phyloP scores from a whole-genome alignment of 2,113 vertebrate species.

The Catharus bicknelli region DNA sequence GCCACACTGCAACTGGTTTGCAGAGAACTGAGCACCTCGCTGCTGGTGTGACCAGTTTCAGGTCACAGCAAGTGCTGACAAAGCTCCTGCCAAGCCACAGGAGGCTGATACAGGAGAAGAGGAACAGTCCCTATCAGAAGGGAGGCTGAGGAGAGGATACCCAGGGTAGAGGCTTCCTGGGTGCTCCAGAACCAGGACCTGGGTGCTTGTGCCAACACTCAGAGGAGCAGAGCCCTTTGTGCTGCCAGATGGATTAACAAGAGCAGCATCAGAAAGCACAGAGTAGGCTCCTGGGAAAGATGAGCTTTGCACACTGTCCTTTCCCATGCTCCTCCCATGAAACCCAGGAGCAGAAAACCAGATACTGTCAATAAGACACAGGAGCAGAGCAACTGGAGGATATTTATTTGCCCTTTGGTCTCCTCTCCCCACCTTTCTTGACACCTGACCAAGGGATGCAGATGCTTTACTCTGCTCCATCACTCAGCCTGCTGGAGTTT shows the following conservation, averaged over 20 bases:
- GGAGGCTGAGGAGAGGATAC: background rate
- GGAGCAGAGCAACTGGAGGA: background rate
- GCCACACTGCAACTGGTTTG: background rate
- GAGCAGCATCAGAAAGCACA: background rate
- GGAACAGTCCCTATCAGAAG: background rate
- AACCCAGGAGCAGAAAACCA: background rate
- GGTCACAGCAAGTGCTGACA: conserved; percentile 39
- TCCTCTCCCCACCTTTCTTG: background rate
- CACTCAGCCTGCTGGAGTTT: background rate
- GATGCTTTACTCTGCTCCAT: background rate
- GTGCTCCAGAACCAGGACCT: background rate
- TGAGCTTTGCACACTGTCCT: background rate
- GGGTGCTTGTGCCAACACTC: background rate
- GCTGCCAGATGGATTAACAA: background rate
- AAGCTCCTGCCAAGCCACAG: conserved; percentile 32
- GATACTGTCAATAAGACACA: background rate
- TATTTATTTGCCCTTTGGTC: background rate
- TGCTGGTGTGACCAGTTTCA: conserved; percentile 54
- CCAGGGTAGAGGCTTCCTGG: background rate
- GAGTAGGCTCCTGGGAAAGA: background rate
- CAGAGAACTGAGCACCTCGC: background rate
- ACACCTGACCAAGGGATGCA: background rate
- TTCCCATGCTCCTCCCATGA: background rate
- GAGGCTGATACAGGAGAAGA: background rate
- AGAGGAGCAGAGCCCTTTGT: background rate